Evolutionary conservation across 2,888 invertebrate species (phyloP), one percentile per base, ranked within the genome.

Genomic region (Philereme vetulata): DNA sequence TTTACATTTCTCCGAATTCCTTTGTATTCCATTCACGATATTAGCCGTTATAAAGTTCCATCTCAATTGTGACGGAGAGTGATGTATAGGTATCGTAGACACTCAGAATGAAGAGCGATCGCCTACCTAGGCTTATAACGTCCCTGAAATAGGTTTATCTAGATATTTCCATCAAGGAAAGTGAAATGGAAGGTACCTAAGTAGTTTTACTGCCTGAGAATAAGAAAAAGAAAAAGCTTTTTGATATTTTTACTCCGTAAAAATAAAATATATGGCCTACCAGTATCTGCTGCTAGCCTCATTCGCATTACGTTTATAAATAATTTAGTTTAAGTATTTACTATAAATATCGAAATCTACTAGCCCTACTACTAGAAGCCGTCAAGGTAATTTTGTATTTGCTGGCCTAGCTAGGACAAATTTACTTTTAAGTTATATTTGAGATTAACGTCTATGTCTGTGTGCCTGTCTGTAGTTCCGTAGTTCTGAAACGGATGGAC

Each of bases 61-160:
- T 49, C 48, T 49, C 35, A 44, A 58, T 58, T 49, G 56, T 60
- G 60, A 60, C 52, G 48, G 56, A 53, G 49, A 55, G 40, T 49
- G 51, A 56, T 49, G 49, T 38, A 56, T 38, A 52, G 51, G 47
- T 21, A 21, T 21, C 21, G 21, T 21, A 21, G 21, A 21, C 52
- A 32, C 7, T 34, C n/a, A 21, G 47, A 52, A 51, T 48, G 60
- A 51, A 60, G 56, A 60, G 56, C 35, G 56, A 61, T 52, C n/a
- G 56, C 38, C 44, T 21, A 49, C 45, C 40, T 49, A 50, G 46
- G 50, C 59, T 52, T 40, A 46, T 36, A 43, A 50, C 51, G 40
- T 34, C 42, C 38, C 36, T 38, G 40, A 40, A 52, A 56, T 56
- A 34, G 43, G 10, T 52, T 52, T 58, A 57, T 47, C 57, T 58